Base-by-base conservation (phyloP, 2,888 invertebrate species). In the Polyommatus icarus region DNA sequence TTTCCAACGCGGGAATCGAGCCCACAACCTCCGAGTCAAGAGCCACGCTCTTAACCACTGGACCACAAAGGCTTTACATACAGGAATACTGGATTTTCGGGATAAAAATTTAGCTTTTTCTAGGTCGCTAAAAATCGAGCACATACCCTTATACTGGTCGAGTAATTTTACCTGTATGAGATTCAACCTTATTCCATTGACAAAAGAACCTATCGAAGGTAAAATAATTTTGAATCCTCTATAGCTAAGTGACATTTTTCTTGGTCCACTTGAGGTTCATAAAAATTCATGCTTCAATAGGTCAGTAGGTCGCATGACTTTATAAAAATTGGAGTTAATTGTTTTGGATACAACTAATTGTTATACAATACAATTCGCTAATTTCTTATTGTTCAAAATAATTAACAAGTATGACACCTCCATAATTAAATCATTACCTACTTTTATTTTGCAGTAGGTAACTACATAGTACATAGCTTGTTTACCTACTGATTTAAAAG, bases 291-390 rank as follows among this genome's bases (percentile, higher is more conserved):
- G 67, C 15, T 24, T 67, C 15, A 29, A 29, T 67, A 32, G 67
- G 67, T 67, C 67, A 67, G 67, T 29, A 32, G 29, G 67, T 67
- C 67, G 67, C 32, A 67, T 67, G 67, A 67, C 67, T 67, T 29
- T 32, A 59, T 59, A 67, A 29, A 67, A 67, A 67, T 29, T 67
- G 61, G 61, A 67, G 29, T 18, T 67, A 67, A 67, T 67, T 67
- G 67, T 67, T 67, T 67, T 29, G 67, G 67, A 32, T 10, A 32
- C 67, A 67, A 67, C 24, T 67, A 67, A 67, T 67, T 67, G 67
- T 67, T 67, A 67, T 18, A 67, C 67, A 67, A 67, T 29, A 67
- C 67, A 67, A 67, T 67, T 67, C 29, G 29, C 67, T 67, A 67
- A 67, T 67, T 67, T 67, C 29, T 67, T 15, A 32, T 67, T 32